Evolutionary conservation across 2,888 invertebrate genomes (phyloP).

Genomic region (Zygaena filipendulae): DNA sequence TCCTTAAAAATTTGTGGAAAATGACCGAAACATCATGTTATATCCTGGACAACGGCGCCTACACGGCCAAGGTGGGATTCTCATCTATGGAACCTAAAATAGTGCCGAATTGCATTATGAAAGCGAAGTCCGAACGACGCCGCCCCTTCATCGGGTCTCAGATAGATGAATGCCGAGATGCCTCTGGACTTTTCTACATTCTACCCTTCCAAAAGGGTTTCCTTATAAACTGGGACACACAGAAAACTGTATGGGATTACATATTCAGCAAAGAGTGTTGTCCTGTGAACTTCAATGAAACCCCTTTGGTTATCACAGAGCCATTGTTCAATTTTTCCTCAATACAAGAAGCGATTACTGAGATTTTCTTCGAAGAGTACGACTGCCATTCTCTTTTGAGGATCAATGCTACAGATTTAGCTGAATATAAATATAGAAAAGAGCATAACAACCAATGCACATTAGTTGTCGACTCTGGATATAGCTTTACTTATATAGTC

Average conservation of each 20-base stretch:
- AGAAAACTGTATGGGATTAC: conserved; percentile 97
- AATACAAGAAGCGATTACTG: conserved; percentile 92
- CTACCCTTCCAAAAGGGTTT: conserved; percentile 96
- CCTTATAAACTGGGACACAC: conserved; percentile 94
- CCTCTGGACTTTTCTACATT: conserved; percentile 93
- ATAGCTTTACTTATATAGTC: conserved; percentile 94
- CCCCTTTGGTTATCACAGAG: conserved; percentile 89
- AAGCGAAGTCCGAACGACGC: conserved; percentile 95
- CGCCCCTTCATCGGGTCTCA: conserved; percentile 92
- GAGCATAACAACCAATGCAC: conserved; percentile 72
- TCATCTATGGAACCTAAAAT: conserved; percentile 76
- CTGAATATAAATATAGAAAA: conserved; percentile 74
- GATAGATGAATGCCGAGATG: conserved; percentile 96
- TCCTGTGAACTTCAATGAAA: conserved; percentile 80
- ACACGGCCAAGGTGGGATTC: conserved; percentile 87
- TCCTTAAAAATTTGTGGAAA: conserved; percentile 6
- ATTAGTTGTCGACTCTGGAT: conserved; percentile 93
- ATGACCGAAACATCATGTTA: conserved; percentile 64
- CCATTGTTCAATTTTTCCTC: conserved; percentile 93
- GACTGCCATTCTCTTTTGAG: conserved; percentile 86
- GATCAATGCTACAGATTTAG: conserved; percentile 84
- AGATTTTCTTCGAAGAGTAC: conserved; percentile 98
- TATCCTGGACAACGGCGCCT: conserved; percentile 91
- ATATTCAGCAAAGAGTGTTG: conserved; percentile 89
- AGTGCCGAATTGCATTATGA: conserved; percentile 96